phyloP scores from a whole-genome alignment of 2,113 vertebrate genomes.

The Upupa epops region DNA sequence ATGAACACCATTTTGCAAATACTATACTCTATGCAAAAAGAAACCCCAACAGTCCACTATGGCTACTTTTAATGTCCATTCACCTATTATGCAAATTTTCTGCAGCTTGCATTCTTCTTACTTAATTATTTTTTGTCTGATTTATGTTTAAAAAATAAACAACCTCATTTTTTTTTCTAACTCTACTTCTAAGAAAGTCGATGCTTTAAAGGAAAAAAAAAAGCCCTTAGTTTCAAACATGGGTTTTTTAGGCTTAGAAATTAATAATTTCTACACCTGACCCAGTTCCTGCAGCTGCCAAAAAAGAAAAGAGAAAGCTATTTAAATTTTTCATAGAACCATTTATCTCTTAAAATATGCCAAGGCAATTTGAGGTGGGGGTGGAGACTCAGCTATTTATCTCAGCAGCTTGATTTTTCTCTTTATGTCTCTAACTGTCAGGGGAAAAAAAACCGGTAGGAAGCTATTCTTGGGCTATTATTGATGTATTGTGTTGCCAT shows the following conservation, averaged over 20 bases:
- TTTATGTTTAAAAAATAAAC: background rate
- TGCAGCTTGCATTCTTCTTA: background rate
- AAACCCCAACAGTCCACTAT: background rate
- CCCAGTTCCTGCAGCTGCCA: slow-evolving; percentile 75
- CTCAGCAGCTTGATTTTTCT: slow-evolving; percentile 68
- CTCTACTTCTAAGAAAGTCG: slow-evolving; percentile 67
- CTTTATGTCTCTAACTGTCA: slow-evolving; percentile 69
- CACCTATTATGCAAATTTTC: background rate
- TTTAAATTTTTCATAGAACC: slow-evolving; percentile 73
- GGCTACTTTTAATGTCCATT: background rate
- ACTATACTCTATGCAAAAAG: background rate
- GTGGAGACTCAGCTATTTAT: slow-evolving; percentile 70
- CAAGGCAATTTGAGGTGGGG: slow-evolving; percentile 72
- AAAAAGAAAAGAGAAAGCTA: slow-evolving; percentile 74
- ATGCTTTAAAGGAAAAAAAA: slow-evolving; percentile 44
- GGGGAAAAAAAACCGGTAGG: slow-evolving; percentile 42
- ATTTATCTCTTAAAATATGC: slow-evolving; percentile 78
- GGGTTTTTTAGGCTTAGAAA: slow-evolving; percentile 73
- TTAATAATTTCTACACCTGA: slow-evolving; percentile 80
- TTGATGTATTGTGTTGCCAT: slow-evolving; percentile 55
- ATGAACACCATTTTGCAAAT: background rate
- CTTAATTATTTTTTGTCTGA: slow-evolving; percentile 30
- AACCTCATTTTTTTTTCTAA: background rate
- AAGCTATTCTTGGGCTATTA: slow-evolving; percentile 63
- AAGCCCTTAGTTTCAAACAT: slow-evolving; percentile 63